phyloP scores from a whole-genome alignment of 2,797 vertebrate genomes.

The Tamandua tetradactyla region DNA sequence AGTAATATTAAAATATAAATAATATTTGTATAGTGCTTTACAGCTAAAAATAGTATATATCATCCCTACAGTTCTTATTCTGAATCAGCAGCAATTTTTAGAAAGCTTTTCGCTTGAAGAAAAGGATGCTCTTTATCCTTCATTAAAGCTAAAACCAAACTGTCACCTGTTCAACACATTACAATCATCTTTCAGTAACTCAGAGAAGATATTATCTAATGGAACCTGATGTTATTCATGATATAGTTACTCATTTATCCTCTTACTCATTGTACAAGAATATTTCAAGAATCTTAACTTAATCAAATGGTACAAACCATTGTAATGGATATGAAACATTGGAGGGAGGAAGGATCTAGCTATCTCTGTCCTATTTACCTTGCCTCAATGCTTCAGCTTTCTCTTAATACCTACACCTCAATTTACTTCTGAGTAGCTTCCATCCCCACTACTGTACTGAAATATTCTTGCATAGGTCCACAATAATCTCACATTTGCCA shows the following conservation, averaged over 20 bases:
- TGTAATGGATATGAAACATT: background rate
- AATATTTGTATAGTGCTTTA: background rate
- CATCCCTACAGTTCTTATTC: background rate
- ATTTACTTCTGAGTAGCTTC: background rate
- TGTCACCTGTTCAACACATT: conserved; percentile 13
- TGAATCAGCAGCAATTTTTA: background rate
- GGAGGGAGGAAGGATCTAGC: background rate
- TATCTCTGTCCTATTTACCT: background rate
- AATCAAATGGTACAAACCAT: background rate
- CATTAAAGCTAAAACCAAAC: conserved; percentile 22
- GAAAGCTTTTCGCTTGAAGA: background rate
- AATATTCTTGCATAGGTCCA: background rate
- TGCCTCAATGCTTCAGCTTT: background rate
- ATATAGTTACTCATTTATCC: background rate
- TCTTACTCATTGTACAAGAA: background rate
- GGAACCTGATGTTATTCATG: background rate
- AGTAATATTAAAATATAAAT: background rate
- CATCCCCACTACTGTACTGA: background rate
- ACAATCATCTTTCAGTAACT: background rate
- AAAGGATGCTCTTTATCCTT: background rate
- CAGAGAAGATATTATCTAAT: background rate
- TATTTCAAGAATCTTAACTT: conserved; percentile 21
- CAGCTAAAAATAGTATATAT: background rate
- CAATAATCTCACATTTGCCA: background rate
- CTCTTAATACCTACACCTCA: conserved; percentile 2